Conservation (phyloP, 2,797 vertebrate genomes). For the Lepidocolaptes lacrymiger region DNA sequence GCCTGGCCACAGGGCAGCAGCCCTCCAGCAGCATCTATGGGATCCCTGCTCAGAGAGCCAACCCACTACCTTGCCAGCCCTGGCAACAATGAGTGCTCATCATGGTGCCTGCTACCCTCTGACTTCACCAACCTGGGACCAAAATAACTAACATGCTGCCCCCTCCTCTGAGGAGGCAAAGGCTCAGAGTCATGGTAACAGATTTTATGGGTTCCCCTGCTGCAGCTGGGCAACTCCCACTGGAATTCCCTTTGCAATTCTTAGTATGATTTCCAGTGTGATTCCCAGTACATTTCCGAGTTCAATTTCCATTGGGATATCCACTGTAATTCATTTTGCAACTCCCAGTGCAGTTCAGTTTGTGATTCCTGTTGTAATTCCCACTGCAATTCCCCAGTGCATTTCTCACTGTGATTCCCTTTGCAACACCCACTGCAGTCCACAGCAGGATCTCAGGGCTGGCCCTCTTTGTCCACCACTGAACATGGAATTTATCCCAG, state of each 20-base stretch:
- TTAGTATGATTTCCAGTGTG: not conserved
- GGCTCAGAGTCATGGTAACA: rapidly evolving
- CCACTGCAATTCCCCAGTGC: not conserved
- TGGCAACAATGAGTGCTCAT: rapidly evolving
- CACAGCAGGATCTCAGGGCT: not conserved
- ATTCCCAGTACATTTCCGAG: not conserved
- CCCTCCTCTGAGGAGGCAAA: not conserved
- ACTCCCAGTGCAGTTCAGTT: not conserved
- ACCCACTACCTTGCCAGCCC: not conserved
- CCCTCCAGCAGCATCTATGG: not conserved
- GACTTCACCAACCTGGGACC: rapidly evolving
- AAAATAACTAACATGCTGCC: not conserved
- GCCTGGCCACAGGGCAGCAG: not conserved
- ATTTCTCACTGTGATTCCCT: not conserved
- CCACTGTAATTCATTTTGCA: not conserved
- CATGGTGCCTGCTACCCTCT: rapidly evolving
- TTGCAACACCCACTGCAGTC: not conserved
- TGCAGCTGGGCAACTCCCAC: not conserved
- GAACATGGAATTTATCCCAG: not conserved
- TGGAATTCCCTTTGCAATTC: not conserved
- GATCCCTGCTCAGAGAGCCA: not conserved
- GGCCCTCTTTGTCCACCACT: not conserved
- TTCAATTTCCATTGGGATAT: not conserved
- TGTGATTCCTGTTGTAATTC: not conserved
- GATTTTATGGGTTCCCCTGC: not conserved